Base-by-base conservation (phyloP, 2,888 invertebrate genomes). In the Myopa tessellatipennis region DNA sequence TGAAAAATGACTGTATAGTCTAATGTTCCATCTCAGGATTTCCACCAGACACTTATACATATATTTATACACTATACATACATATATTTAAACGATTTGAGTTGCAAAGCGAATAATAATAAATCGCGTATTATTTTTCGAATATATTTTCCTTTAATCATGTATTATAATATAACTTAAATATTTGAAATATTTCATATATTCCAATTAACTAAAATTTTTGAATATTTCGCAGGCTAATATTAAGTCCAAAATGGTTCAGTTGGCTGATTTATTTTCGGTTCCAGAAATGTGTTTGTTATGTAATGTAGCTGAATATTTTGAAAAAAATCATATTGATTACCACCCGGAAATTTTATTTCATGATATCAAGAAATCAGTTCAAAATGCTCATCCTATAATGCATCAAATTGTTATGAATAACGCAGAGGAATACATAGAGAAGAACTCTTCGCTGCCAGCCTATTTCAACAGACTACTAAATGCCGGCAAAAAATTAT, bases 291-390 rank as follows among this genome's bases (percentile, higher is more conserved):
- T 98, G 94, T 94, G 96, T 81, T 90, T 99, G 63, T 90, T 98
- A 4, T 96, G 97, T 84, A 97, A 98, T 90, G 96, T 98, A 4
- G 95, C 97, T 0, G 97, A 98, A 90, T 97, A 95, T 90, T 98
- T 98, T 86, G 93, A 95, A 82, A 92, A 92, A 75, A 95, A 97
- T 88, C 94, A 95, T 83, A 96, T 98, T 81, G 95, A 96, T 85
- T 99, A 96, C 89, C 96, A 98, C 89, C 97, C 99, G 1, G 97
- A 98, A 90, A 97, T 98, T 85, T 91, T 99, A 45, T 99, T 98
- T 88, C 92, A 96, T 87, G 98, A 98, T 90, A 95, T 98, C 0
- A 95, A 96, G 92, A 95, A 93, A 86, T 96, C 97, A 4, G 95
- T 98, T 61, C 95, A 95, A 89, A 94, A 92, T 87, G 95, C 95